These are phyloP conservation scores for Atrichornis clamosus DNA, from an alignment of 2,113 vertebrate genomes.

Conservation along the genomic window DNA sequence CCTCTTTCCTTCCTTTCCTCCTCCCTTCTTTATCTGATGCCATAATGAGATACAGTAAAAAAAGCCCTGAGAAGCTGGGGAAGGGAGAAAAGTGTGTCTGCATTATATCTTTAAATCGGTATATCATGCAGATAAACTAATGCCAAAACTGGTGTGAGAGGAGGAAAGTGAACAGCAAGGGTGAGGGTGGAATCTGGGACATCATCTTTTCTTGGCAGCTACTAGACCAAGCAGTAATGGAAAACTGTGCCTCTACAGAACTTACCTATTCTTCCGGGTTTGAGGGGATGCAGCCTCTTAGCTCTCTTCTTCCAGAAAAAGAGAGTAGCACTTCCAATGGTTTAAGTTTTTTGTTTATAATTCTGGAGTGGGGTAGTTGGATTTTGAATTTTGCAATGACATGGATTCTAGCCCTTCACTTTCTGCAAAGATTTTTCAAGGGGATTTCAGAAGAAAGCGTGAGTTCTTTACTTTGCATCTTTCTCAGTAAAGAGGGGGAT, in stretches of 20 bases:
- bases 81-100: not conserved
- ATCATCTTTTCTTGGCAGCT: not conserved
- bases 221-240: not conserved
- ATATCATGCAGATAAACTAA: not conserved
- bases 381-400: not conserved
- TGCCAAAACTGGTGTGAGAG: not conserved
- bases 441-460: not conserved
- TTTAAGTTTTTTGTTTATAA: not conserved
- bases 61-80: not conserved
- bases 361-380: not conserved
- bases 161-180: not conserved
- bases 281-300: not conserved
- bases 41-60: not conserved
- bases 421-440: not conserved
- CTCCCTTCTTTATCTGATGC: not conserved
- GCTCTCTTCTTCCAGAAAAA: not conserved
- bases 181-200: not conserved
- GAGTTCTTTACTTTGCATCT: not conserved
- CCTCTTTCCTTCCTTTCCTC: not conserved
- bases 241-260: not conserved
- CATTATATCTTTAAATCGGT: not conserved
- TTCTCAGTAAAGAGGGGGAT: not conserved
- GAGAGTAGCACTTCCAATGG: not conserved
- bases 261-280: not conserved
- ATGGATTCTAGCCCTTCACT: not conserved